A percentile compares a stretch with the other conserved stretches of the same genome.
These are phyloP conservation scores for Musca vetustissima DNA, from an alignment of 1,140 invertebrate genomes.

Conservation along the genomic window DNA sequence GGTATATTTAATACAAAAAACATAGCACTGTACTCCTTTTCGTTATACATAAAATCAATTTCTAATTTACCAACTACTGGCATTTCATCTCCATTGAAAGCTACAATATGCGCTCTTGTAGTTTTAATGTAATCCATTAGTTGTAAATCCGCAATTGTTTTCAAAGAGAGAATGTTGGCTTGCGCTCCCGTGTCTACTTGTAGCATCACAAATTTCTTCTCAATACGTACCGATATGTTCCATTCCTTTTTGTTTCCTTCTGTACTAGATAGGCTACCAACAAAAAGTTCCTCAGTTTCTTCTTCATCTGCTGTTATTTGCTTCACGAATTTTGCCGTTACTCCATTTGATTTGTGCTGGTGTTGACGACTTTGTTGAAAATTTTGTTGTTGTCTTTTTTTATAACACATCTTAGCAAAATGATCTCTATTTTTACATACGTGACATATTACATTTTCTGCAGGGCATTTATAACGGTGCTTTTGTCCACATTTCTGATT, in stretches of 20 bases:
- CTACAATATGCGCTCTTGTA: too few relatives aligned
- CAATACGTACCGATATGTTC: too few relatives aligned
- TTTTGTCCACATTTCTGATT: slow-evolving; percentile 27
- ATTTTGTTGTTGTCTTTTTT: too few relatives aligned
- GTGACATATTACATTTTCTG: slow-evolving; percentile 31
- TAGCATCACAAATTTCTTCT: too few relatives aligned
- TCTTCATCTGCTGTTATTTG: background rate
- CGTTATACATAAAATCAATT: too few relatives aligned
- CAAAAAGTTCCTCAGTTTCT: background rate
- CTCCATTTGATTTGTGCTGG: too few relatives aligned
- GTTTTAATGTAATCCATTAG: background rate
- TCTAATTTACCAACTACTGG: slow-evolving; percentile 21
- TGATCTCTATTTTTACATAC: slow-evolving; percentile 33
- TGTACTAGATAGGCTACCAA: too few relatives aligned
- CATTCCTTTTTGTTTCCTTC: too few relatives aligned
- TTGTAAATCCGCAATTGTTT: background rate
- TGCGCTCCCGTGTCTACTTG: too few relatives aligned
- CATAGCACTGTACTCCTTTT: too few relatives aligned
- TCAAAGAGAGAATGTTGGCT: background rate
- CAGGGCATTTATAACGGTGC: slow-evolving; percentile 31
- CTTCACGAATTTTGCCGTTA: background rate
- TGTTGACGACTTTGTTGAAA: too few relatives aligned
- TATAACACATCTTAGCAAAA: slow-evolving; percentile 31
- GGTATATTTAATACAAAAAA: too few relatives aligned
- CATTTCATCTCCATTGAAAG: slow-evolving; percentile 27